Evolutionary conservation across 2,113 vertebrate species (phyloP).

Genomic region (Phalacrocorax pelagicus): DNA sequence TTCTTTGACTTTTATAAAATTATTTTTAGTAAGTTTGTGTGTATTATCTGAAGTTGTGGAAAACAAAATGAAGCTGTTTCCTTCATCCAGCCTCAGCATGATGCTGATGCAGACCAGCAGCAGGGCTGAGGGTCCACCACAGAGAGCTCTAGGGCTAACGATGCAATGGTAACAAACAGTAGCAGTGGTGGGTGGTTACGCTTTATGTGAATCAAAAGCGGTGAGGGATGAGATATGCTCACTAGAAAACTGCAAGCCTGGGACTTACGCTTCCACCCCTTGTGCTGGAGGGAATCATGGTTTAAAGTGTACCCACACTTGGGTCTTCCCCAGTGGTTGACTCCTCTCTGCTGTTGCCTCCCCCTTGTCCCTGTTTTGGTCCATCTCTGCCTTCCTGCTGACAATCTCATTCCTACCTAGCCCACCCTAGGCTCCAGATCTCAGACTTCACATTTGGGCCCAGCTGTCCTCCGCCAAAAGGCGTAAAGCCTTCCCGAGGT

Average conservation of each 20-base stretch:
- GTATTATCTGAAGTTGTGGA: background rate
- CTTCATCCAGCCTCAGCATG: accelerated
- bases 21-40: background rate
- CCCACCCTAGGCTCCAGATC: background rate
- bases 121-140: background rate
- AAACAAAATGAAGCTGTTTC: background rate
- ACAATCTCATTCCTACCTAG: background rate
- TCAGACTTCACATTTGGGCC: background rate
- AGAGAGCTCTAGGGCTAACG: background rate
- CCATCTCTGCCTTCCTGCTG: background rate
- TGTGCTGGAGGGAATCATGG: accelerated
- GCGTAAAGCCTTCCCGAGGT: background rate
- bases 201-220: background rate
- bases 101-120: background rate
- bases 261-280: background rate
- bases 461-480: background rate
- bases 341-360: background rate
- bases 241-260: background rate
- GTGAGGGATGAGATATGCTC: background rate
- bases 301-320: accelerated
- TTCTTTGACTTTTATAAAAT: background rate
- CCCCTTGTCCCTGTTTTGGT: background rate
- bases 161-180: accelerated
- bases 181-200: accelerated
- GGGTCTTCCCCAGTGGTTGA: background rate